Evolutionary conservation across 92 coral and sea anemone species (phyloP).

Genomic region (Virgularia gustaviana): DNA sequence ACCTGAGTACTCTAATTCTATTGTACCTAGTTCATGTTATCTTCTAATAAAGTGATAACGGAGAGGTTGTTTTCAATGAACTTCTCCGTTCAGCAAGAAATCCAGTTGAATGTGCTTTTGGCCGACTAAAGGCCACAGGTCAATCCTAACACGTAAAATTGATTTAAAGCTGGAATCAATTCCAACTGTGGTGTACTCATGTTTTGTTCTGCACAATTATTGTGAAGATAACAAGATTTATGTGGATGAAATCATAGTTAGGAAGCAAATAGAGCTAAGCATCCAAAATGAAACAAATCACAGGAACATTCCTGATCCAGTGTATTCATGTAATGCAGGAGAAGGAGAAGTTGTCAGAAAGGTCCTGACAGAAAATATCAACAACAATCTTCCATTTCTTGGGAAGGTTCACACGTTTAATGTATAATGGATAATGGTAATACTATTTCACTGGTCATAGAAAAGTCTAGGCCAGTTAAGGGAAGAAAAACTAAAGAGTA

Average conservation of each 20-base stretch:
- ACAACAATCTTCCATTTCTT: slow-evolving; percentile 10
- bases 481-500: too few species aligned
- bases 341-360: neutral
- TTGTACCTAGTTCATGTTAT: too few species aligned
- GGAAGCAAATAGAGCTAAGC: slow-evolving; percentile 1
- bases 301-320: slow-evolving; percentile 7
- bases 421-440: neutral
- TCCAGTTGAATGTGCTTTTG: slow-evolving; percentile 42
- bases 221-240: slow-evolving; percentile 18
- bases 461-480: too few species aligned
- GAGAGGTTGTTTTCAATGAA: slow-evolving; percentile 54
- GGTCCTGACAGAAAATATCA: slow-evolving; percentile 3
- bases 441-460: too few species aligned
- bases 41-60: slow-evolving; percentile 12
- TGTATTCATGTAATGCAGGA: neutral
- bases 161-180: slow-evolving; percentile 33
- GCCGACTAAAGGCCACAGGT: slow-evolving; percentile 16
- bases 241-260: slow-evolving; percentile 5
- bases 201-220: slow-evolving; percentile 23
- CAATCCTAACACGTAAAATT: neutral
- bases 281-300: slow-evolving; percentile 8
- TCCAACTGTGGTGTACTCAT: slow-evolving; percentile 39
- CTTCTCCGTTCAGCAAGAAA: slow-evolving; percentile 50
- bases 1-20: too few species aligned
- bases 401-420: neutral